These are phyloP conservation scores for Halocaridina rubra DNA, from an alignment of 2,888 invertebrate genomes.

Conservation along the genomic window DNA sequence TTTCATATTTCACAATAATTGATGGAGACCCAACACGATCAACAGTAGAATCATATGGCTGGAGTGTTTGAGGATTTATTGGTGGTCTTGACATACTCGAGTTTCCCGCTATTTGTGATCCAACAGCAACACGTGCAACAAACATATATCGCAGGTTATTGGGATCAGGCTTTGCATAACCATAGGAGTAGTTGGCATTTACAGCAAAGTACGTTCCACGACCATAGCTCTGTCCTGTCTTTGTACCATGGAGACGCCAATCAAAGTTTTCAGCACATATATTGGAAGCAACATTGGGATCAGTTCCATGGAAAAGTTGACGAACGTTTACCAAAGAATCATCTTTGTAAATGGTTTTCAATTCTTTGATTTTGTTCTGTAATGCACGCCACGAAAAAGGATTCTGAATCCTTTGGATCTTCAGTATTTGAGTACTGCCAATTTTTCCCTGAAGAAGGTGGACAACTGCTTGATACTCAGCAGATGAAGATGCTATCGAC, in stretches of 20 bases:
- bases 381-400: constrained; percentile 49
- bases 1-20: constrained; percentile 50
- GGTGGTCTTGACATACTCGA: constrained; percentile 33
- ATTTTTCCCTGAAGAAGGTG: neutral
- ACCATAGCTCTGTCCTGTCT: constrained; percentile 65
- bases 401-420: constrained; percentile 48
- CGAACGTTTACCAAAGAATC: constrained; percentile 47
- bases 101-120: constrained; percentile 1
- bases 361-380: constrained; percentile 51
- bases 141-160: constrained; percentile 24
- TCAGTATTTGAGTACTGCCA: neutral
- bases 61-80: constrained; percentile 11
- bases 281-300: constrained; percentile 58
- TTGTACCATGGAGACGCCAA: constrained; percentile 65
- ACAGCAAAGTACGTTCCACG: constrained; percentile 67
- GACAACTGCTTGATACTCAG: constrained; percentile 17
- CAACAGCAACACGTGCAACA: constrained; percentile 42
- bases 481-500: constrained; percentile 16
- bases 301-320: constrained; percentile 66
- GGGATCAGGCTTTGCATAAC: neutral
- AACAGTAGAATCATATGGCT: constrained; percentile 45
- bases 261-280: constrained; percentile 67
- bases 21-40: constrained; percentile 1
- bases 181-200: constrained; percentile 4
- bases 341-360: constrained; percentile 26